Percentiles rank a stretch among this genome's conserved stretches.
Conservation (phyloP, 2,797 vertebrate genomes). For the Neoniphon sammara region DNA sequence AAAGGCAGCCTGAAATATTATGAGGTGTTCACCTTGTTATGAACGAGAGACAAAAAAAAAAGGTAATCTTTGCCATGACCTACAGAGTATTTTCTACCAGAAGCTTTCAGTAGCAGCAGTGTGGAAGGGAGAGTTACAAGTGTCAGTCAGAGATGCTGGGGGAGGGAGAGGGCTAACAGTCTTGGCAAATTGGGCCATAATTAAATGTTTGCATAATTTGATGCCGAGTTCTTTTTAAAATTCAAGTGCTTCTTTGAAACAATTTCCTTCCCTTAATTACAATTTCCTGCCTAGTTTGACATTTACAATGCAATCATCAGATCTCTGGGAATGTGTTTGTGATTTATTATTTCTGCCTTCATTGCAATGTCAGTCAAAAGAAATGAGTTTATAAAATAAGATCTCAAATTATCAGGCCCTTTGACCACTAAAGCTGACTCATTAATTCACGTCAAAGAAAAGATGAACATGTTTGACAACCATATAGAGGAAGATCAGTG, state of each 20-base stretch:
- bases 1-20: conserved; percentile 54
- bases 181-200: conserved; percentile 91
- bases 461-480: conserved; percentile 94
- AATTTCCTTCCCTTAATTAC: conserved; percentile 99
- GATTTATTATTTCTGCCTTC: conserved; percentile 95
- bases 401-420: conserved; percentile 94
- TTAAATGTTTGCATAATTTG: conserved; percentile 96
- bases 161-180: conserved; percentile 85
- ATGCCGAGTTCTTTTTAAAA: conserved; percentile 93
- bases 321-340: conserved; percentile 90
- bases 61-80: too few relatives aligned
- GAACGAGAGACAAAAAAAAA: conserved; percentile 35
- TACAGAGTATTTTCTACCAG: conserved; percentile 44
- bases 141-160: conserved; percentile 48
- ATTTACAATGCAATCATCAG: conserved; percentile 94
- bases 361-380: conserved; percentile 91
- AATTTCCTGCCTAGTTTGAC: conserved; percentile 95
- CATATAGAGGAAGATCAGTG: conserved; percentile 85
- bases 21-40: conserved; percentile 53
- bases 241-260: conserved; percentile 93
- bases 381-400: conserved; percentile 97
- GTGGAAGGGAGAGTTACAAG: conserved; percentile 59
- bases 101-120: conserved; percentile 58
- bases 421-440: conserved; percentile 94
- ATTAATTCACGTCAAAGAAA: conserved; percentile 90